A percentile compares a stretch with the other conserved stretches of the same genome.
phyloP scores from a whole-genome alignment of 2,113 vertebrate genomes.

The Chinchilla lanigera region DNA sequence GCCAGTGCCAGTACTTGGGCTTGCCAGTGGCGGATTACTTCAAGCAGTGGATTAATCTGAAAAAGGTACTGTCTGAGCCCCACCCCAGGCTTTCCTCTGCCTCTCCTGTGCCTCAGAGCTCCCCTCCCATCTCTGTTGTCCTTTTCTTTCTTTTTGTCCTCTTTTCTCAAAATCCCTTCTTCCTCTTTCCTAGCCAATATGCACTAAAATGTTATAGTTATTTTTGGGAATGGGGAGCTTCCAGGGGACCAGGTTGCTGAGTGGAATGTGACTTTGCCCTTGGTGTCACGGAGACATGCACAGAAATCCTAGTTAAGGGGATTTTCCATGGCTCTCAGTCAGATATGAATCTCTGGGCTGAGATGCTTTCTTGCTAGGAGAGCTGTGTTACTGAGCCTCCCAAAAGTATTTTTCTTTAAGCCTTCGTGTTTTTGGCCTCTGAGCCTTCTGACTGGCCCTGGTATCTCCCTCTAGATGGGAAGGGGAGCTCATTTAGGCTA shows the following conservation, averaged over 20 bases:
- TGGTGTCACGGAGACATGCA: neutral
- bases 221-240: constrained; percentile 51
- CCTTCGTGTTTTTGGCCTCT: neutral
- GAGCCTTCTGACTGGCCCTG: neutral
- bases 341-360: neutral
- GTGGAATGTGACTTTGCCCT: neutral
- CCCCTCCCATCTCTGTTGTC: neutral
- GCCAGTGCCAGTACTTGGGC: constrained; percentile 92
- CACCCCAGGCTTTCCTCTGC: neutral
- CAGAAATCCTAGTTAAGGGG: neutral
- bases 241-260: neutral
- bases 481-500: neutral
- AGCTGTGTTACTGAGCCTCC: neutral
- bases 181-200: constrained; percentile 21
- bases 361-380: constrained; percentile 1
- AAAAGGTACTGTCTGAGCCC: constrained; percentile 89
- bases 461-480: neutral
- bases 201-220: neutral
- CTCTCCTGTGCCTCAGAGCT: constrained; percentile 2
- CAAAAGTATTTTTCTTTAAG: neutral
- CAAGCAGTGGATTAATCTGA: constrained; percentile 94
- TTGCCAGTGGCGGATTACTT: constrained; percentile 93
- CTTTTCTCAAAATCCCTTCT: constrained; percentile 38
- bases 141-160: constrained; percentile 55
- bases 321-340: neutral